Base-by-base conservation (phyloP, 2,888 invertebrate genomes). In the Synanthedon formicaeformis region DNA sequence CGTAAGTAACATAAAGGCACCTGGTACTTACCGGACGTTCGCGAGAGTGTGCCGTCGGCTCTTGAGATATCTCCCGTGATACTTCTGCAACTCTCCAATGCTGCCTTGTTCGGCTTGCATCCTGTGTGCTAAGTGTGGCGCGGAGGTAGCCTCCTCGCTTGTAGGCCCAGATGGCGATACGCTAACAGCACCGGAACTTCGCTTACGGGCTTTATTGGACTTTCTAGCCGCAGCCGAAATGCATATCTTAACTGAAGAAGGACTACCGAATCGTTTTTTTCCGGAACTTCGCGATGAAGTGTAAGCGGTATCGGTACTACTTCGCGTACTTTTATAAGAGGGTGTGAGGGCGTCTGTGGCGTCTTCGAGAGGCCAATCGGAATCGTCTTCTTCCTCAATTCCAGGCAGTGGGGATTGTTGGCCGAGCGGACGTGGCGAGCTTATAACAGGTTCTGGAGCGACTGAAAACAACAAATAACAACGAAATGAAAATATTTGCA, bases 81-180 rank as follows among this genome's bases (percentile, higher is more conserved):
- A 96, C 78, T 94, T 94, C 75, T 96, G 94, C 68, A 96, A 90
- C 81, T 96, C 96, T 53, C 95, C 95, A 75, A 96, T 95, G 79
- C 94, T 94, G 65, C 96, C 96, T 75, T 95, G 95, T 83, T 96
- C 96, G 64, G 96, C 96, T 88, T 96, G 96, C 96, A 96, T 96
- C 87, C 89, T 95, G 67, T 83, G 78, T 58, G 80, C 76, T 56
- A 79, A 77, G 52, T 81, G 71, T 60, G 66, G 62, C 58, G 73
- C 67, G 48, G 72, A 74, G 60, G 72, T 67, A 58, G 73, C 69
- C 66, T 84, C 77, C 65, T 82, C 83, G 65, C 76, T 78, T 60
- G 69, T 61, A 60, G 69, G 73, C 55, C 67, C 73, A 51, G 75
- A 58, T 52, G 67, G 69, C 61, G 73, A 69, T 52, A 67, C 66